phyloP scores from a whole-genome alignment of 2,888 invertebrate genomes.

The Urechis unicinctus region DNA sequence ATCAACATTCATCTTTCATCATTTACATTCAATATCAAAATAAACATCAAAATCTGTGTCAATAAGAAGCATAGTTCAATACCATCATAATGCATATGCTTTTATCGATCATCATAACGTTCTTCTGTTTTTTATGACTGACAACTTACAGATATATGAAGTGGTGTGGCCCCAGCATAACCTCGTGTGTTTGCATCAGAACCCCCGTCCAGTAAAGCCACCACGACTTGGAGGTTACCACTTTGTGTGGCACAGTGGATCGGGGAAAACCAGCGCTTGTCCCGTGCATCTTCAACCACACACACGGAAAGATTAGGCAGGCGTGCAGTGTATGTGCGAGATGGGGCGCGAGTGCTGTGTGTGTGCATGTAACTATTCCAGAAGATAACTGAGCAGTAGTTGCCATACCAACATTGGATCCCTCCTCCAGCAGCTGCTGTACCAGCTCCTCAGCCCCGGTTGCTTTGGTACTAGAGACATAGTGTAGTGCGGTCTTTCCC shows the following conservation, averaged over 20 bases:
- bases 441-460: slow-evolving; percentile 27
- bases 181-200: slow-evolving; percentile 41
- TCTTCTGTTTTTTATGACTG: background rate
- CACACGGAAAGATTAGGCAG: background rate
- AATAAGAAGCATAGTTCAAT: too few species aligned
- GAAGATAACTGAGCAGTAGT: too few species aligned
- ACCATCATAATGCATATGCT: too few species aligned
- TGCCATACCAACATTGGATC: slow-evolving; percentile 33
- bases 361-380: background rate
- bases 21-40: too few species aligned
- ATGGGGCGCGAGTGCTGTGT: too few species aligned
- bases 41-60: too few species aligned
- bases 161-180: slow-evolving; percentile 42
- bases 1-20: too few species aligned
- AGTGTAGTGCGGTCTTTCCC: slow-evolving; percentile 42
- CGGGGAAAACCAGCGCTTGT: slow-evolving; percentile 41
- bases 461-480: slow-evolving; percentile 38
- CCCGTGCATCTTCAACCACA: slow-evolving; percentile 31
- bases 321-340: background rate
- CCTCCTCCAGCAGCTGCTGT: slow-evolving; percentile 29
- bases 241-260: slow-evolving; percentile 46
- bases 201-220: slow-evolving; percentile 37
- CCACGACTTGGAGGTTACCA: slow-evolving; percentile 37
- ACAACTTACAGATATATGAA: slow-evolving; percentile 41
- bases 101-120: background rate